Evolutionary conservation across 2,888 invertebrate species (phyloP).

Genomic region (Bursaphelenchus okinawaensis): DNA sequence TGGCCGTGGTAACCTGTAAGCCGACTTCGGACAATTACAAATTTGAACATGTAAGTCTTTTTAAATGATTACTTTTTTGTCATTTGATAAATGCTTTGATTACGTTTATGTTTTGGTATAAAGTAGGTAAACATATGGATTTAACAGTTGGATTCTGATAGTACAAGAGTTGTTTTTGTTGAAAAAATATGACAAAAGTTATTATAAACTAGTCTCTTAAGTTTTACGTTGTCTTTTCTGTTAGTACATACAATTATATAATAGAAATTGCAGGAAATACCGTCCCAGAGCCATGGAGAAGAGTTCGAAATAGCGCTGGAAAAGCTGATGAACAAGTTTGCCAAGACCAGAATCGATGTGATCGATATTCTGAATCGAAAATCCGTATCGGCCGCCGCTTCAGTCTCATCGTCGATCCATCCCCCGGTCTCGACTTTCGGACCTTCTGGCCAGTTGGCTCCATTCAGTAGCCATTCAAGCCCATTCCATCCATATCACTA

Average conservation of each 20-base stretch:
- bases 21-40: background rate
- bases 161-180: no score
- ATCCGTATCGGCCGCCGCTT: constrained; percentile 2
- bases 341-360: constrained; percentile 16
- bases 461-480: background rate
- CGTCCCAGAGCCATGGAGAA: constrained; percentile 7
- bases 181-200: no score
- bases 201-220: no score
- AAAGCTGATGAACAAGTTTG: constrained; percentile 14
- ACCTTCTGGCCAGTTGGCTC: background rate
- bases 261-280: constrained; percentile 4
- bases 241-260: no score
- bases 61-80: no score
- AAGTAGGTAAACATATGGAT: no score
- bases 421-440: background rate
- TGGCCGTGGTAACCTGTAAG: constrained; percentile 36
- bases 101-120: no score
- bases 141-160: no score
- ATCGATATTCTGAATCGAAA: constrained; percentile 5
- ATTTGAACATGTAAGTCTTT: constrained; percentile 7
- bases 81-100: no score
- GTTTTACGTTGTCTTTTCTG: background rate
- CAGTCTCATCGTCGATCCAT: constrained; percentile 7
- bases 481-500: background rate
- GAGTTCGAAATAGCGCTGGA: constrained; percentile 15